A percentile compares a stretch with the other conserved stretches of the same genome.
Evolutionary conservation across 2,113 vertebrate genomes (phyloP).

Genomic region (Tachysurus vachellii): DNA sequence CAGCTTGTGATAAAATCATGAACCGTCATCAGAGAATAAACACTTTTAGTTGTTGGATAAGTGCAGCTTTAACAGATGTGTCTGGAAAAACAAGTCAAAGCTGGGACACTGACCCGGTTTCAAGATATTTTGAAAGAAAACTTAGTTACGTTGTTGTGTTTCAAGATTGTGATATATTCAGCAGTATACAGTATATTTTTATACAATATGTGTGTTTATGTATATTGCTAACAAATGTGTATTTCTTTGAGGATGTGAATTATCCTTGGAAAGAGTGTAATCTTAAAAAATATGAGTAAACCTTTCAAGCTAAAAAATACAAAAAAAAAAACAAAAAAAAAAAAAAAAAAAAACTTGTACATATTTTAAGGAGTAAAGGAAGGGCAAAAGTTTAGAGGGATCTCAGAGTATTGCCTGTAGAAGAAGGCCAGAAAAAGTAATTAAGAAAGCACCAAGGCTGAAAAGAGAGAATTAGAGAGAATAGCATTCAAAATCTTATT

Average conservation of each 20-base stretch:
- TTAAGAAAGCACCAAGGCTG: neutral
- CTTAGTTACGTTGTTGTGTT: neutral
- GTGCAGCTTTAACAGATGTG: conserved; percentile 41
- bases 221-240: neutral
- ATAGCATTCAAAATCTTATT: neutral
- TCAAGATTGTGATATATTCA: neutral
- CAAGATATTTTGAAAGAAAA: neutral
- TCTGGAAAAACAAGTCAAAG: conserved; percentile 5
- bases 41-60: conserved; percentile 25
- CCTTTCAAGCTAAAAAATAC: neutral
- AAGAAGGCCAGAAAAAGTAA: neutral
- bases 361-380: neutral
- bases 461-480: neutral
- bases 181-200: neutral
- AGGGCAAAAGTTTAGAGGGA: neutral
- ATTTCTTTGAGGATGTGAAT: neutral
- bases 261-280: neutral
- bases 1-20: conserved; percentile 38
- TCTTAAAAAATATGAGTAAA: neutral
- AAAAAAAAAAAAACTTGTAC: neutral
- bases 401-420: neutral
- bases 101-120: neutral
- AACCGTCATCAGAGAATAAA: conserved; percentile 34
- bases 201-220: neutral
- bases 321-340: no score